Evolutionary conservation across 2,113 vertebrate species (phyloP).

Genomic region (Dipodomys ordii): DNA sequence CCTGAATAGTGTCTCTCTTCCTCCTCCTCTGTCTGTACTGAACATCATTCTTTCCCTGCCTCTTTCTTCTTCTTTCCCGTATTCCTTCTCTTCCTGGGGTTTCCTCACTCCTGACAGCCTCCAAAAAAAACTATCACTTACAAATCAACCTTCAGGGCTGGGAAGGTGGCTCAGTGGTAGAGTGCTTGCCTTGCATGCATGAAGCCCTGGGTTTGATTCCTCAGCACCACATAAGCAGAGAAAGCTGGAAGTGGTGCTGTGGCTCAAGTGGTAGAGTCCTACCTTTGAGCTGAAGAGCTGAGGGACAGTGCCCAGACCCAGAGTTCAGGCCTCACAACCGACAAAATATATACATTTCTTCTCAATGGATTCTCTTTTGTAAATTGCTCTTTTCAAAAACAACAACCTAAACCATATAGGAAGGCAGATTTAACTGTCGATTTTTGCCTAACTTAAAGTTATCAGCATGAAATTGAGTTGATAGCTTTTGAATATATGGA

Average conservation of each 20-base stretch:
- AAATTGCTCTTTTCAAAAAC: conserved; percentile 27
- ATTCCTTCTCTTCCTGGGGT: not conserved
- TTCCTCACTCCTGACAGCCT: not conserved
- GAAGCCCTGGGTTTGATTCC: too few relatives aligned
- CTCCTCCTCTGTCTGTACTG: not conserved
- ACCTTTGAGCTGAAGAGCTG: too few relatives aligned
- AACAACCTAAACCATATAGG: not conserved
- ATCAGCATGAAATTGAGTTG: conserved; percentile 46
- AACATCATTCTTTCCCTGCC: not conserved
- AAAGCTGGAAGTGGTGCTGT: too few relatives aligned
- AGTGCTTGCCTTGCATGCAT: too few relatives aligned
- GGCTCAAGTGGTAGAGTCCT: too few relatives aligned
- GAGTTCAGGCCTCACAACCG: too few relatives aligned
- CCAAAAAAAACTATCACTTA: conserved; percentile 37
- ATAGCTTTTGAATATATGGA: conserved; percentile 43
- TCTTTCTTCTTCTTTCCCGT: not conserved
- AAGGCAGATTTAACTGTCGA: conserved; percentile 18
- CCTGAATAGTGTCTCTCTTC: not conserved
- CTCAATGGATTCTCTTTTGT: conserved; percentile 49
- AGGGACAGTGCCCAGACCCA: too few relatives aligned
- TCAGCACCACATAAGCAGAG: too few relatives aligned
- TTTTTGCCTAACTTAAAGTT: conserved; percentile 48
- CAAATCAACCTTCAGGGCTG: not conserved
- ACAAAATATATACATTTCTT: too few relatives aligned
- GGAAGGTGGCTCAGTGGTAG: too few relatives aligned